These are phyloP conservation scores for Protaetia brevitarsis DNA, from an alignment of 1,140 invertebrate species.

Conservation along the genomic window DNA sequence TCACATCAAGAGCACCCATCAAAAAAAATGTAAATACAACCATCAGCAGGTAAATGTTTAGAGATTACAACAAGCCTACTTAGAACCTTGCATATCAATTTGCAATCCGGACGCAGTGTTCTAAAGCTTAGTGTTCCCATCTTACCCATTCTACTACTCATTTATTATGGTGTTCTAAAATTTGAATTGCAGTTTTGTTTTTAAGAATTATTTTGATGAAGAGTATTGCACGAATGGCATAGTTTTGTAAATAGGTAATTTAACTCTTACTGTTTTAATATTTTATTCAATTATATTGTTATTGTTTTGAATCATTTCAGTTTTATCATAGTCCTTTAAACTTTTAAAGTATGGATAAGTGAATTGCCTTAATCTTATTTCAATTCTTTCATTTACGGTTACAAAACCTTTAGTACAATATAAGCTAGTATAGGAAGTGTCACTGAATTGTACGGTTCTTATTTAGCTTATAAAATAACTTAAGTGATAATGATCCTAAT, in stretches of 20 bases:
- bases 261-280: background rate
- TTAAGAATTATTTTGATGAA: background rate
- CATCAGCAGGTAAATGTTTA: too few species aligned
- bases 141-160: too few species aligned
- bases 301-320: background rate
- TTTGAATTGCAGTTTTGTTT: background rate
- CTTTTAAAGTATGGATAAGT: background rate
- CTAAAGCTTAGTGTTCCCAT: too few species aligned
- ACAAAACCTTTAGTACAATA: background rate
- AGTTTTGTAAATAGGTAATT: background rate
- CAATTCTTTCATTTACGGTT: background rate
- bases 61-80: too few species aligned
- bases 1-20: too few species aligned
- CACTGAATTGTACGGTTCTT: constrained; percentile 8
- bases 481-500: constrained; percentile 21
- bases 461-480: constrained; percentile 16
- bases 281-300: background rate
- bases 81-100: too few species aligned
- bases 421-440: constrained; percentile 7
- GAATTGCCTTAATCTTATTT: background rate
- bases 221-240: background rate
- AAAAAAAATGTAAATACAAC: too few species aligned
- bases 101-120: too few species aligned
- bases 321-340: background rate
- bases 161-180: background rate